phyloP scores from a whole-genome alignment of 2,113 vertebrate species.

The Odocoileus hemionus region DNA sequence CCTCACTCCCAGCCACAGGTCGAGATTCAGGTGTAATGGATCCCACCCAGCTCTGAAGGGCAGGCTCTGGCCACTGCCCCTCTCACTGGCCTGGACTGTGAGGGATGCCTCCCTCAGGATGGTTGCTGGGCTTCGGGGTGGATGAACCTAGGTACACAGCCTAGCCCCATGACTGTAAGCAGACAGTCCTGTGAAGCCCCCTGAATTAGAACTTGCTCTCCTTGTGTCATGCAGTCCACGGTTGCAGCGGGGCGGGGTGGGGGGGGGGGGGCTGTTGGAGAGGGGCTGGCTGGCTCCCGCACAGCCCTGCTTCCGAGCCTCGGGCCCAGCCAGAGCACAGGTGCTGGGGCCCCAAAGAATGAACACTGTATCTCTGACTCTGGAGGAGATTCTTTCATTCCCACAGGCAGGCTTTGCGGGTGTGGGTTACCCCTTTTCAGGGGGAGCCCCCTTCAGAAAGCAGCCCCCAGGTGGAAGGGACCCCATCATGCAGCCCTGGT shows the following conservation, averaged over 20 bases:
- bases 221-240: neutral
- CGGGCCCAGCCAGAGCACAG: rapidly evolving
- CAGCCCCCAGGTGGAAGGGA: neutral
- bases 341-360: neutral
- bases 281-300: rapidly evolving
- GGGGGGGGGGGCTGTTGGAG: too few relatives aligned
- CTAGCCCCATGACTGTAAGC: neutral
- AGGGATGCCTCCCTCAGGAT: neutral
- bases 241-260: neutral
- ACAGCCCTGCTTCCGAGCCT: neutral
- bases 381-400: neutral
- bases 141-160: neutral
- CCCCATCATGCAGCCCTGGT: neutral
- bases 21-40: too few relatives aligned
- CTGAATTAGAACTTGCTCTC: neutral
- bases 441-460: neutral
- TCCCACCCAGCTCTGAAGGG: neutral
- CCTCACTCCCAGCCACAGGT: neutral
- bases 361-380: neutral
- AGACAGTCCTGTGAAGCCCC: neutral
- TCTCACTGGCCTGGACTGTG: neutral
- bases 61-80: neutral
- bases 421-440: neutral
- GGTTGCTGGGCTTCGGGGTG: neutral
- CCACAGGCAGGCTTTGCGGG: neutral